Evolutionary conservation across 2,888 invertebrate genomes (phyloP), one percentile per base, ranked within the genome.

Genomic region (Quadroppia sp.): DNA sequence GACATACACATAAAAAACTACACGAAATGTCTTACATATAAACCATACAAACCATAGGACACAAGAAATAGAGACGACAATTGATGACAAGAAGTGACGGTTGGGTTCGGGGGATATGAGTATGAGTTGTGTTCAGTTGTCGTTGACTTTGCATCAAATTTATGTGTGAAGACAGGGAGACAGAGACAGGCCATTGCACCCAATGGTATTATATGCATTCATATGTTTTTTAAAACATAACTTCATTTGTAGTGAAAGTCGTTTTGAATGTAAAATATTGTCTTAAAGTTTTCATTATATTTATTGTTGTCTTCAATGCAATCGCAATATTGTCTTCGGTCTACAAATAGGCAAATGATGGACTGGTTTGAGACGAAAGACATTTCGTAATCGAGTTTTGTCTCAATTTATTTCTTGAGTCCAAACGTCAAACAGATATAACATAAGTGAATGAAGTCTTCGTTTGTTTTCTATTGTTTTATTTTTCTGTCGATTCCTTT

Each of bases 111-210:
- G 53, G 53, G 20, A 2, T 53, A 48, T 48, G 28, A 25, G 56
- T 30, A 25, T 61, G 61, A 17, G n/a, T 61, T 32, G 61, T 61
- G 32, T 61, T 15, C 30, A 28, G 13, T 25, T 59, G 61, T 28
- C 2, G 30, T 61, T 61, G 61, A 32, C 32, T n/a, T 30, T 67
- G n/a, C 36, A 67, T 67, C 67, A 67, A 67, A 67, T 67, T 67
- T 67, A 42, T 42, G 40, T 67, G 67, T 23, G 67, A 40, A 40
- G 20, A 64, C 13, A 36, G 40, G 30, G 25, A 30, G 61, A 67
- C 67, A 67, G 67, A 30, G 61, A 67, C 67, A 67, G 67, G 67
- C 40, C 67, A 67, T 67, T 67, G 67, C 67, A 67, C 67, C 42
- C 67, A 67, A 61, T 61, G 25, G 25, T 23, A 17, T 61, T 7